Percentiles rank a stretch among this genome's conserved stretches.
Evolutionary conservation across 2,888 invertebrate genomes (phyloP).

Genomic region (Clistopyga incitator): DNA sequence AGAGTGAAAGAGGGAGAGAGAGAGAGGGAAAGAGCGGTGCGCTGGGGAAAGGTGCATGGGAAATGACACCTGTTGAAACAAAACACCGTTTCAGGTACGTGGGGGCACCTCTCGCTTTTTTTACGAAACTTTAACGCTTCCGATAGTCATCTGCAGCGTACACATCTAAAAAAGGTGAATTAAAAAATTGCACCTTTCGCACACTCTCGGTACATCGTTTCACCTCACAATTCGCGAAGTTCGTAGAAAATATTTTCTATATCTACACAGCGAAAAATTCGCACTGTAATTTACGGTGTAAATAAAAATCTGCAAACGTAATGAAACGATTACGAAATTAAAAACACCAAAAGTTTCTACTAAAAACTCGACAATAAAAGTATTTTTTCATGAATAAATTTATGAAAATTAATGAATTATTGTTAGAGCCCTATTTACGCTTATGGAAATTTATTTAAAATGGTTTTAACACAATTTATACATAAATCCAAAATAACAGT

Average conservation of each 20-base stretch:
- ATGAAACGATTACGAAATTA: no score
- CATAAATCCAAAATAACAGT: no score
- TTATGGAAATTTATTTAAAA: no score
- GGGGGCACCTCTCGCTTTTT: background rate
- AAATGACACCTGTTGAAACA: slow-evolving; percentile 55
- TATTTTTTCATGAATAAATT: no score
- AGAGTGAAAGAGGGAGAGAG: background rate
- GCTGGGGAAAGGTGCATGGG: slow-evolving; percentile 25
- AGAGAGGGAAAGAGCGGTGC: background rate
- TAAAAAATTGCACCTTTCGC: background rate
- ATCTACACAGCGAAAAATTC: no score
- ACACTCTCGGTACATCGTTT: background rate
- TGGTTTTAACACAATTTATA: no score
- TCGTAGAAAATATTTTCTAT: background rate
- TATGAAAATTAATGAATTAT: no score
- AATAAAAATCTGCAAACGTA: no score
- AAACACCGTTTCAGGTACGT: slow-evolving; percentile 12
- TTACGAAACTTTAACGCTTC: background rate
- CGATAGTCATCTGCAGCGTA: background rate
- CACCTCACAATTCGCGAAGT: background rate
- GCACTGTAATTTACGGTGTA: no score
- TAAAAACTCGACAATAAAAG: no score
- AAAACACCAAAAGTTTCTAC: no score
- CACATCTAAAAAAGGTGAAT: background rate
- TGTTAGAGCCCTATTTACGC: no score